phyloP scores from a whole-genome alignment of 2,888 invertebrate genomes.

The Noctua janthe region DNA sequence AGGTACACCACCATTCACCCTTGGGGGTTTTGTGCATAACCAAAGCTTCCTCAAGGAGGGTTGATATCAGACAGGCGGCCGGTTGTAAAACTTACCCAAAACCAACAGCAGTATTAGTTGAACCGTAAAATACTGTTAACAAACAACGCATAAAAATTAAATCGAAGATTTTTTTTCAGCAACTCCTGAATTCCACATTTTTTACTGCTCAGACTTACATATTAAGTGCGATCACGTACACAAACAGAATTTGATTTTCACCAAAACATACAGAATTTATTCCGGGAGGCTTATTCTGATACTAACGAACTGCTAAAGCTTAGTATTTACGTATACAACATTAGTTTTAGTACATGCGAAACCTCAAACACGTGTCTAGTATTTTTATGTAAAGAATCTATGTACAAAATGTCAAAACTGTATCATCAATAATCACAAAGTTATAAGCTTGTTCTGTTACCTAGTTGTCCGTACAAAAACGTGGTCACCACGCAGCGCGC shows the following conservation, averaged over 20 bases:
- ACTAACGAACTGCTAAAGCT: conserved; percentile 7
- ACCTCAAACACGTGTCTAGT: no score
- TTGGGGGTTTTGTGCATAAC: no score
- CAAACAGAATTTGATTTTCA: not conserved
- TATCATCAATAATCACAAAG: no score
- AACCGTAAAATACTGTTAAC: not conserved
- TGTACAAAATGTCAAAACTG: no score
- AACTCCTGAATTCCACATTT: not conserved
- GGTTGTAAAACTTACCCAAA: not conserved
- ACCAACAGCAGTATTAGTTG: no score
- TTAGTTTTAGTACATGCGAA: no score
- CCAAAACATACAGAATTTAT: not conserved
- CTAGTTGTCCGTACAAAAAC: no score
- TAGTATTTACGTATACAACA: not conserved
- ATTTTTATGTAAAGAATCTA: no score
- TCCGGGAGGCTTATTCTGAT: not conserved
- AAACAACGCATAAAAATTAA: not conserved
- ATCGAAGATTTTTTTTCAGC: not conserved
- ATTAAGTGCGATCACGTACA: not conserved
- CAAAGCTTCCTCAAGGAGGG: no score
- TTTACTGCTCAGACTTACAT: not conserved
- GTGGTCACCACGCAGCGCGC: no score
- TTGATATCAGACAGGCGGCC: not conserved
- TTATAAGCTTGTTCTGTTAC: no score
- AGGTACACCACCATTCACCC: no score